Conservation (phyloP, 2,113 vertebrate genomes). For the Microcebus lehilahytsara region DNA sequence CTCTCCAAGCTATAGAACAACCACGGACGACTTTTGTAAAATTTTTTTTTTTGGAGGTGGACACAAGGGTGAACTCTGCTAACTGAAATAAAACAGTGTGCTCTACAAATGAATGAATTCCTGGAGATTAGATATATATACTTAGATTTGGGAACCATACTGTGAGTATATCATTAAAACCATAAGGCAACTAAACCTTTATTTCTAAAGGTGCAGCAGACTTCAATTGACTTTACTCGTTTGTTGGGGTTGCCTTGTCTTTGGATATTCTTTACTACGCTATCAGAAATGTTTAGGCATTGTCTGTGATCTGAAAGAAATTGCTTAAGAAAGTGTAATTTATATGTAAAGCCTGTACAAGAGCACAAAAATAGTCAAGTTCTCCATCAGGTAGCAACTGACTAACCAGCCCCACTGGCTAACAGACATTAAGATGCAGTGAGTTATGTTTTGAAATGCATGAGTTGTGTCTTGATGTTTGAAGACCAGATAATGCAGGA, state of each 20-base stretch:
- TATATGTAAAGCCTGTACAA: neutral
- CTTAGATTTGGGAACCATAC: neutral
- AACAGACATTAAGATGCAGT: neutral
- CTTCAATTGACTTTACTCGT: neutral
- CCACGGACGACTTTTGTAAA: neutral
- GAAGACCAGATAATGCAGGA: constrained; percentile 18
- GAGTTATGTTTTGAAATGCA: constrained; percentile 49
- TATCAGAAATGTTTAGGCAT: neutral
- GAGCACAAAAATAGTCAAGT: neutral
- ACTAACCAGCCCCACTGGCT: neutral
- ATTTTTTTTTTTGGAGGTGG: neutral
- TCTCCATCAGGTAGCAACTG: neutral
- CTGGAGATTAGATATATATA: neutral
- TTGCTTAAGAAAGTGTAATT: constrained; percentile 10
- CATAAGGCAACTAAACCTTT: neutral
- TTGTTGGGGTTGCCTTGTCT: neutral
- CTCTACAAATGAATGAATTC: constrained; percentile 35
- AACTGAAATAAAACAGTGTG: constrained; percentile 22
- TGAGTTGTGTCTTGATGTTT: constrained; percentile 11
- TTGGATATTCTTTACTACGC: neutral
- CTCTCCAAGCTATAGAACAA: neutral
- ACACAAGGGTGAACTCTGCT: neutral
- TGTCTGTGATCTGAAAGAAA: constrained; percentile 9
- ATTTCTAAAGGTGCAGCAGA: neutral
- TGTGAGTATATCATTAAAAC: neutral